Evolutionary conservation across 2,888 invertebrate species (phyloP).

Genomic region (Baronia brevicornis): DNA sequence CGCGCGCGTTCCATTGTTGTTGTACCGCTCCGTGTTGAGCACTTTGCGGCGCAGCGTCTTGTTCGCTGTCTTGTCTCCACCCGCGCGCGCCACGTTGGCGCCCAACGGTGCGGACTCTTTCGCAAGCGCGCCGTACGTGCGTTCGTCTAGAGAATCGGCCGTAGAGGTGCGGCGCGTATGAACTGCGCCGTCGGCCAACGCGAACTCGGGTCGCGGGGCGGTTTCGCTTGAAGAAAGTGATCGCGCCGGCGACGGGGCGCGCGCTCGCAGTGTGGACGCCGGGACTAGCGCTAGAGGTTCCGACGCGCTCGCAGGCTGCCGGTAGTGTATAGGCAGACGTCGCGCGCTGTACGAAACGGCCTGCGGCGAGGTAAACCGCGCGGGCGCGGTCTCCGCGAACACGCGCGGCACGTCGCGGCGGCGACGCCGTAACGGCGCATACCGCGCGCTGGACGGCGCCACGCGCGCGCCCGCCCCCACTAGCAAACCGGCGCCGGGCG

Average conservation of each 20-base stretch:
- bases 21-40: conserved; percentile 41
- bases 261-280: conserved; percentile 21
- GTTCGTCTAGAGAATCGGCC: conserved; percentile 24
- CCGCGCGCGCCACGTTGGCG: conserved; percentile 28
- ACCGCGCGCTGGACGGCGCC: conserved; percentile 19
- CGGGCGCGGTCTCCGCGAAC: conserved; percentile 17
- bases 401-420: conserved; percentile 24
- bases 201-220: conserved; percentile 32
- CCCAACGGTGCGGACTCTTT: conserved; percentile 26
- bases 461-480: conserved; percentile 14
- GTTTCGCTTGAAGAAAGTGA: conserved; percentile 10
- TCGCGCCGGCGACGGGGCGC: conserved; percentile 19
- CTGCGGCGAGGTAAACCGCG: conserved; percentile 17
- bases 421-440: conserved; percentile 20
- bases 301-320: conserved; percentile 23
- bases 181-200: conserved; percentile 24
- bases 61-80: conserved; percentile 28
- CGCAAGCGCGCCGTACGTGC: conserved; percentile 26
- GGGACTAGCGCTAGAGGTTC: conserved; percentile 25
- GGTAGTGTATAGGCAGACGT: conserved; percentile 24
- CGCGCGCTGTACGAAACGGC: conserved; percentile 25
- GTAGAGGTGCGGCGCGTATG: conserved; percentile 21
- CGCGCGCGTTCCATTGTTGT: conserved; percentile 50
- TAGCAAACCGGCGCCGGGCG: conserved; percentile 19
- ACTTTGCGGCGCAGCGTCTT: conserved; percentile 23